A percentile compares a stretch with the other conserved stretches of the same genome.
phyloP scores from a whole-genome alignment of 2,888 invertebrate genomes.

The Acanthosepion esculentum region DNA sequence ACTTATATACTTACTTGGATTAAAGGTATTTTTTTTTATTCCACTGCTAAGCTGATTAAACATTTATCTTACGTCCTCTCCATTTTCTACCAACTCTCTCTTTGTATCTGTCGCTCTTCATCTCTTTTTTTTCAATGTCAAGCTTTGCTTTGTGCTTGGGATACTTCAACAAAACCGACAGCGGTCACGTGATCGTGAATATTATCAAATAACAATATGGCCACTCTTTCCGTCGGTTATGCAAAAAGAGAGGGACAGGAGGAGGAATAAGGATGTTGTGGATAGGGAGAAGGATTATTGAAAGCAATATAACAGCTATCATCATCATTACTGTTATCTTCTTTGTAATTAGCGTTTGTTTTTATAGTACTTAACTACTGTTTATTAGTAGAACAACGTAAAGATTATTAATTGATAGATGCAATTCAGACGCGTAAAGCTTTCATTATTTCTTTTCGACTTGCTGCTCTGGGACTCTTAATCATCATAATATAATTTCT shows the following conservation, averaged over 20 bases:
- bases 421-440: neutral
- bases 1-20: neutral
- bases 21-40: neutral
- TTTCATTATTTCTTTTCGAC: neutral
- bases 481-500: no score
- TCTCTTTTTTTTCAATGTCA: conserved; percentile 1
- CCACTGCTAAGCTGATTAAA: neutral
- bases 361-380: neutral
- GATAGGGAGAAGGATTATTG: neutral
- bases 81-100: neutral
- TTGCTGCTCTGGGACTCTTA: no score
- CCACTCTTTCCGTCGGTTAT: neutral
- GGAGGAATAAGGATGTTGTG: neutral
- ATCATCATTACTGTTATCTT: neutral
- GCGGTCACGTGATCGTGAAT: neutral
- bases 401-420: neutral
- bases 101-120: neutral
- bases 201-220: neutral
- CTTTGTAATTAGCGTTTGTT: neutral
- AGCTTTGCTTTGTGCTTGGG: neutral
- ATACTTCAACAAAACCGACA: neutral
- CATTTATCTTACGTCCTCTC: neutral
- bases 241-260: neutral
- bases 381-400: neutral
- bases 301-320: neutral